Percentiles rank a stretch among this genome's conserved stretches.
These are phyloP conservation scores for Drosophila pallidifrons DNA, from an alignment of 1,140 invertebrate genomes.

Conservation along the genomic window DNA sequence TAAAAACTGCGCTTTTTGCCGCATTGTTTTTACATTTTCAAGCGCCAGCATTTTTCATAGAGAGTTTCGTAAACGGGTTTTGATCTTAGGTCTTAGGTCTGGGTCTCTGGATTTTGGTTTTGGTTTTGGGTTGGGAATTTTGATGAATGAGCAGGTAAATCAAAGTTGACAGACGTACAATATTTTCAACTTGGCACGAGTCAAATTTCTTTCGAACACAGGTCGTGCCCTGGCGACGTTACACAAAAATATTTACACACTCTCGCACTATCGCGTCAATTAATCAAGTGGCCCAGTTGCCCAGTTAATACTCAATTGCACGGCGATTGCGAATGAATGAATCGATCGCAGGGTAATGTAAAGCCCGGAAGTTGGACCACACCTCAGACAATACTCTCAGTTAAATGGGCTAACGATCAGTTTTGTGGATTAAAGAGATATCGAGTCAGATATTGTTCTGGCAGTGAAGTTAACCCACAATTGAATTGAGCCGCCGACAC, in stretches of 20 bases:
- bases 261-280: conserved; percentile 54
- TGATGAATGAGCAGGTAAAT: conserved; percentile 72
- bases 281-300: conserved; percentile 56
- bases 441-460: conserved; percentile 33
- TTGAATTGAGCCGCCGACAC: conserved; percentile 64
- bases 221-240: conserved; percentile 33
- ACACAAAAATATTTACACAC: conserved; percentile 60
- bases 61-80: conserved; percentile 21
- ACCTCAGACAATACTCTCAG: conserved; percentile 49
- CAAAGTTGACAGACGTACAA: conserved; percentile 79
- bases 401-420: conserved; percentile 34
- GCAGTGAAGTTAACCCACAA: conserved; percentile 60
- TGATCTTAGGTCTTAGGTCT: conserved; percentile 8
- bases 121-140: conserved; percentile 20
- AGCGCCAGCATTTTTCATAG: conserved; percentile 8
- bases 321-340: conserved; percentile 53
- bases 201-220: conserved; percentile 68
- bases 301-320: conserved; percentile 10
- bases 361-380: conserved; percentile 79
- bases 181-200: conserved; percentile 75
- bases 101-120: background rate
- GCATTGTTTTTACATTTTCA: conserved; percentile 11
- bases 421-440: conserved; percentile 50
- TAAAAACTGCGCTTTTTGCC: conserved; percentile 16
- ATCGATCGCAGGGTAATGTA: conserved; percentile 23